Evolutionary conservation across 2,888 invertebrate species (phyloP), one percentile per base, ranked within the genome.

Genomic region (Apocheima hispidaria): DNA sequence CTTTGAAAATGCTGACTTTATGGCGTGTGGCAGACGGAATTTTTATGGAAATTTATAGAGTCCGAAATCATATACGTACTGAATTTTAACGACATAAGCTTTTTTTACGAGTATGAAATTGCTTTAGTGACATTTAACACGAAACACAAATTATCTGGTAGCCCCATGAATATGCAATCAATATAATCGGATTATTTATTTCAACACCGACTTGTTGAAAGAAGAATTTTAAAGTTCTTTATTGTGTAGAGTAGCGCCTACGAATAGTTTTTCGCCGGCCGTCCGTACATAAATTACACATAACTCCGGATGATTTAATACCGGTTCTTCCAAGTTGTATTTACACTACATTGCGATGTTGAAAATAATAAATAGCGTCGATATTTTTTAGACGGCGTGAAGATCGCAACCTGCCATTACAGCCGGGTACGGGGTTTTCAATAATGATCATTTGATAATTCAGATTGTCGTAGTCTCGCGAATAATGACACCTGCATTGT

Each of bases 401-500:
- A 82, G 74, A 78, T 74, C 70, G 77, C 75, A 84, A 83, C 88
- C 84, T 69, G 74, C 78, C 75, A 88, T 90, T 88, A 87, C 73
- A 67, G 16, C 69, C 72, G 70, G 81, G 84, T 85, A 86, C 84
- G 84, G 79, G 78, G 83, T 84, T 83, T 75, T 78, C 82, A 79
- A 82, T 85, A 80, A 83, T 75, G 84, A 84, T 88, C 87, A 88
- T 88, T 88, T 86, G 84, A 85, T 89, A 87, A 90, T 88, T 87
- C 86, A 77, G 77, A 76, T 81, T 84, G 85, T 86, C 85, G 82
- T 81, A 81, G 79, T 72, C 46, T 16, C 55, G 38, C 49, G 30
- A 49, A 54, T 49, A 35, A 51, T 48, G 26, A 41, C 60, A 53
- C 36, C 60, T 66, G 65, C 64, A 50, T 41, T 41, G 51, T 55